Conservation (phyloP, 37 sponge, comb jelly and placozoan genomes). For the Chondrilla cf. caribensis region DNA sequence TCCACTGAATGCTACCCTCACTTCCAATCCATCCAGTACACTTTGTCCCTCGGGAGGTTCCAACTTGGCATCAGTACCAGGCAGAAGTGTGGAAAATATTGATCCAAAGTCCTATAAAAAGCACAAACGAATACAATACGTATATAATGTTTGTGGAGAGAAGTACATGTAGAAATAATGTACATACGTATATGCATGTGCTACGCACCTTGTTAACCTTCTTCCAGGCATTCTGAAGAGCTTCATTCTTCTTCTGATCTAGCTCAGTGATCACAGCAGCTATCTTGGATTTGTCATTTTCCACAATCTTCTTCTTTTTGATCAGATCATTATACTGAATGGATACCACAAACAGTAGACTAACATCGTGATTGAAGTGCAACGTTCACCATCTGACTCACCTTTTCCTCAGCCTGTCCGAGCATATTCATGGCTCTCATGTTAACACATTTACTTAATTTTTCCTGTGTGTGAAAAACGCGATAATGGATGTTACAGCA, state of each 20-base stretch:
- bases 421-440: conserved; percentile 99
- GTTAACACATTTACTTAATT: conserved; percentile 87
- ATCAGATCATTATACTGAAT: conserved; percentile 86
- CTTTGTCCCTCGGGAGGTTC: conserved; percentile 82
- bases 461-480: conserved; percentile 69
- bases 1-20: conserved; percentile 93
- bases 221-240: conserved; percentile 73
- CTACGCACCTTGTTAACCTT: conserved; percentile 95
- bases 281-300: conserved; percentile 94
- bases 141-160: background rate
- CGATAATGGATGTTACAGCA: background rate
- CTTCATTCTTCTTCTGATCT: conserved; percentile 97
- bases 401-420: conserved; percentile 96
- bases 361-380: background rate
- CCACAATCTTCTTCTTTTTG: conserved; percentile 93
- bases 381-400: conserved; percentile 21
- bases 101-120: conserved; percentile 99
- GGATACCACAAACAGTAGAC: background rate
- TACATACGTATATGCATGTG: background rate
- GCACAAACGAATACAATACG: background rate
- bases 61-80: conserved; percentile 84
- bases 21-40: conserved; percentile 93
- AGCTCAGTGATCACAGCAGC: conserved; percentile 81
- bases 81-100: conserved; percentile 93
- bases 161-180: background rate